Percentiles rank a stretch among this genome's conserved stretches.
Conservation (phyloP, 2,113 vertebrate genomes). For the Erpornis zantholeuca region DNA sequence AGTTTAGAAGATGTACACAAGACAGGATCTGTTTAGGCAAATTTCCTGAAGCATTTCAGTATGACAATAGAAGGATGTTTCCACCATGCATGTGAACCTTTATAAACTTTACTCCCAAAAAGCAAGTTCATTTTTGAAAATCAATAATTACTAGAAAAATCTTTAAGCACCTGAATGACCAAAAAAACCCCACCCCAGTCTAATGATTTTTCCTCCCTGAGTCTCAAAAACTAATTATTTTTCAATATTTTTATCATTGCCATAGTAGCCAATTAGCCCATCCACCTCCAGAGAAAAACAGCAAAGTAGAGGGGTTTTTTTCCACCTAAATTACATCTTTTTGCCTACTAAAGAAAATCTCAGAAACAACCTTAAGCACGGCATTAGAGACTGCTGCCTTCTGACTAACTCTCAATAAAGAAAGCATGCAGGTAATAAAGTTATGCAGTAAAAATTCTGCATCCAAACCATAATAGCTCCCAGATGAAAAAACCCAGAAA, state of each 20-base stretch:
- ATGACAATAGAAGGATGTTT: neutral
- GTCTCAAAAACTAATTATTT: neutral
- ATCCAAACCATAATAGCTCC: neutral
- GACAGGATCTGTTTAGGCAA: neutral
- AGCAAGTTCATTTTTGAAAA: neutral
- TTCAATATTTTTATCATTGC: neutral
- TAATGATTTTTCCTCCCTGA: neutral
- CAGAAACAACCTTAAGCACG: conserved; percentile 4
- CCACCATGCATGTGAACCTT: neutral
- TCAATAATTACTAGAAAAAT: neutral
- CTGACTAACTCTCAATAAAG: neutral
- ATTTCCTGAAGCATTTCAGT: neutral
- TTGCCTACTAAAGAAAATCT: conserved; percentile 12
- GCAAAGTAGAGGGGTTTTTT: neutral
- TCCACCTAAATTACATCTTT: neutral
- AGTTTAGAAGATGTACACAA: neutral
- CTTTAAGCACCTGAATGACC: neutral
- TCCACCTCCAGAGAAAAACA: neutral
- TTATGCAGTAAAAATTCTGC: neutral
- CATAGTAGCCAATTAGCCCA: neutral
- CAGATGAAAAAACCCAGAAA: neutral
- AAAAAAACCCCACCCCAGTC: neutral
- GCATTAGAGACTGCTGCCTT: neutral
- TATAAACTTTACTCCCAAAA: conserved; percentile 15
- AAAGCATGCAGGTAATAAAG: neutral